Conservation (phyloP, 2,888 invertebrate genomes). For the Drosophila aldrichi region DNA sequence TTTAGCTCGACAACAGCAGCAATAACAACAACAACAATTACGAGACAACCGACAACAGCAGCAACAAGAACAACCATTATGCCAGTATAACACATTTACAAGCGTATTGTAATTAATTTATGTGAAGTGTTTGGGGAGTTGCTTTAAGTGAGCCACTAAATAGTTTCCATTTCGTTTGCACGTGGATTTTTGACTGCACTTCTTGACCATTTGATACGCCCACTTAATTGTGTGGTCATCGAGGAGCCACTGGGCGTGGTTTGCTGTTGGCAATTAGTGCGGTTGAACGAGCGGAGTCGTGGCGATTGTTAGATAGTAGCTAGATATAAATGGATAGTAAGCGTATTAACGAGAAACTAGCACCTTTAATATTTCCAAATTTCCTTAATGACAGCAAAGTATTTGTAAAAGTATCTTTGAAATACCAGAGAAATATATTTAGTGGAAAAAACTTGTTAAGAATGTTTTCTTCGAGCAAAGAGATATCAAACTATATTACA, state of each 20-base stretch:
- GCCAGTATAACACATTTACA: slow-evolving; percentile 43
- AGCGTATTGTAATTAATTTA: slow-evolving; percentile 75
- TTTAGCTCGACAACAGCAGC: slow-evolving; percentile 52
- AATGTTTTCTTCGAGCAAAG: no score
- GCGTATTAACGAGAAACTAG: neutral
- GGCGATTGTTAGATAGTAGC: neutral
- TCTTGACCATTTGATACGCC: slow-evolving; percentile 35
- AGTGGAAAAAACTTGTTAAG: no score
- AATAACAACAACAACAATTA: slow-evolving; percentile 37
- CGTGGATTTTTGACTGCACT: slow-evolving; percentile 12
- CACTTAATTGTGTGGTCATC: slow-evolving; percentile 45
- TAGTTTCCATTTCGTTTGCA: slow-evolving; percentile 3
- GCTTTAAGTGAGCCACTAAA: slow-evolving; percentile 38
- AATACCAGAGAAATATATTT: neutral
- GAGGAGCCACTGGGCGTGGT: slow-evolving; percentile 32
- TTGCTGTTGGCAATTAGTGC: slow-evolving; percentile 34
- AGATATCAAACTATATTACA: no score
- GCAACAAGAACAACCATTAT: slow-evolving; percentile 50
- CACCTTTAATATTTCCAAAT: neutral
- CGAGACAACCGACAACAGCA: slow-evolving; percentile 27
- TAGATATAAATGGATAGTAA: neutral
- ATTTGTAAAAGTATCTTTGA: neutral
- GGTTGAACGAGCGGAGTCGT: slow-evolving; percentile 11
- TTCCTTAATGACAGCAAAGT: neutral
- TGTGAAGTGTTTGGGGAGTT: slow-evolving; percentile 49